Base-by-base conservation (phyloP, 1,140 invertebrate species). In the Cylas formicarius region DNA sequence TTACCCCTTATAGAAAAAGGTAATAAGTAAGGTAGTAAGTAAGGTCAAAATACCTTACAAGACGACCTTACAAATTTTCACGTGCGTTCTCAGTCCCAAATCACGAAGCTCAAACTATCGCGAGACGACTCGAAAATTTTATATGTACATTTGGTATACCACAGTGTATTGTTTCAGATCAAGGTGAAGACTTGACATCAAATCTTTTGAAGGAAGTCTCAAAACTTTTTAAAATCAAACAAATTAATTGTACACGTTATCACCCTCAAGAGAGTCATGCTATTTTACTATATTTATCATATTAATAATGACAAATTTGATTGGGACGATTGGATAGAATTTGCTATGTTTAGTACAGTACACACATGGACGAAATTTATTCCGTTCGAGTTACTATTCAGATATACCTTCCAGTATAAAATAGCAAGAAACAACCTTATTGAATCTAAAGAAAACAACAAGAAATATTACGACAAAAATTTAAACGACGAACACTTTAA, bases 41-140 rank as follows among this genome's bases (percentile, higher is more conserved):
- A n/a, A n/a, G n/a, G 48, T 46, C 61, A 66, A n/a, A 36, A 65
- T 16, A 61, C 62, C 14, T 28, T 62, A 4, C 63, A 63, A 52
- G 63, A 67, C 34, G 58, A 65, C 51, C 44, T 66, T n/a, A 60
- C 61, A 66, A 66, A 59, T 68, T 48, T 44, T 55, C 58, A 9
- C 50, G 56, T 35, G 56, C 56, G 13, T 53, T 46, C 19, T 29
- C 64, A 7, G 57, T 62, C 8, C 55, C 53, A 9, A 61, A 66
- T 49, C 66, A 67, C 32, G 57, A 63, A 46, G 50, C 59, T 6
- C 24, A 47, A 35, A 66, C 58, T 2, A 48, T 65, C 16, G 58
- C 63, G 13, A 39, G 56, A 31, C 22, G 17, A 13, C 45, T 64
- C 23, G 43, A 52, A 18, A 45, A 56, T 18, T 56, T 57, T 39